These are phyloP conservation scores for Toxostoma redivivum DNA, from an alignment of 2,113 vertebrate species.

Conservation along the genomic window DNA sequence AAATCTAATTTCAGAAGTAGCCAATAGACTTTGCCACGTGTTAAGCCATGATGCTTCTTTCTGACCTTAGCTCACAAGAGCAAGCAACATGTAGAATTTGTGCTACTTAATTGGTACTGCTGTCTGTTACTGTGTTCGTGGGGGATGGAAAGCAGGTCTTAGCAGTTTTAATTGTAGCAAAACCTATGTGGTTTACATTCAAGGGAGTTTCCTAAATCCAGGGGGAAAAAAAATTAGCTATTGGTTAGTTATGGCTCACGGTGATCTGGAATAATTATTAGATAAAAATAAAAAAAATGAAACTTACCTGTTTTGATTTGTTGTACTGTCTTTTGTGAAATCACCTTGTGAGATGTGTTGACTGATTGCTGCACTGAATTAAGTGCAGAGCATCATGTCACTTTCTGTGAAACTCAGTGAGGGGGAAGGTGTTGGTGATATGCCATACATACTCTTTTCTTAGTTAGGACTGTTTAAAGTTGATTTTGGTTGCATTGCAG, in stretches of 20 bases:
- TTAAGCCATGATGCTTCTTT: neutral
- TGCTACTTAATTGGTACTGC: neutral
- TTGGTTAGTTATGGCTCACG: neutral
- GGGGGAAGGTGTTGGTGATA: neutral
- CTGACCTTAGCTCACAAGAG: neutral
- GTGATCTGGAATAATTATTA: neutral
- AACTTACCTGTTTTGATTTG: neutral
- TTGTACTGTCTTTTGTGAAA: neutral
- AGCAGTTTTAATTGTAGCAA: neutral
- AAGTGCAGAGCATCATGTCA: neutral
- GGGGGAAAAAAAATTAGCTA: neutral
- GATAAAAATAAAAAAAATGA: neutral
- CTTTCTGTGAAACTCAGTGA: neutral
- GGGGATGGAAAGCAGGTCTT: neutral
- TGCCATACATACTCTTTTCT: neutral
- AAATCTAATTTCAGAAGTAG: neutral
- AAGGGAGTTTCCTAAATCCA: neutral
- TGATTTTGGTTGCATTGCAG: neutral
- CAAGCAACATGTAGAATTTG: neutral
- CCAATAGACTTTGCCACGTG: fast-evolving
- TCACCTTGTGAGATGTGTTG: neutral
- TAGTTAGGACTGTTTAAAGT: neutral
- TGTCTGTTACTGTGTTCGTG: neutral
- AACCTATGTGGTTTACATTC: fast-evolving
- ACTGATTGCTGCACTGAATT: neutral